Evolutionary conservation across 2,888 invertebrate species (phyloP), one percentile per base, ranked within the genome.

Genomic region (Eilema griseolum): DNA sequence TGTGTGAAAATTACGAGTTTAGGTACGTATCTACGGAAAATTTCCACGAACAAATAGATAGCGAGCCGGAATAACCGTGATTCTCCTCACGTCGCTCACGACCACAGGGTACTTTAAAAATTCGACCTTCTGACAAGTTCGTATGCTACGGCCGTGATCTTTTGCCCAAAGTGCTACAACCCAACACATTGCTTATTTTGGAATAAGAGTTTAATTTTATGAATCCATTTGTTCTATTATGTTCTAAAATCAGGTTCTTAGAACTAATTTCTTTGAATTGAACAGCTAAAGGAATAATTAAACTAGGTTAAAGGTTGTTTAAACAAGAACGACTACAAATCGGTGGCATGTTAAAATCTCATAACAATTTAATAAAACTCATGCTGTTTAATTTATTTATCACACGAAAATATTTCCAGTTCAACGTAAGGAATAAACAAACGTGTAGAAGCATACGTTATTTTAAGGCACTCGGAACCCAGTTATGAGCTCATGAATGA

Each of bases 1-100:
- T 86, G 88, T 89, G 90, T 90, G 88, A 91, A 91, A 92, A 90
- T 92, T 90, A 89, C 87, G 86, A 86, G 79, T 82, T 80, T 83
- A 81, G 84, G 75, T 79, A 83, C 73, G 77, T 79, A 78, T 78
- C 76, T 80, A 71, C 80, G 84, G 81, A 85, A 82, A 85, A 83
- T 83, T 81, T 81, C 66, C 69, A 64, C 77, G 81, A 81, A 85
- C 84, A 84, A 84, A 84, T 85, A 84, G 85, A 85, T 86, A 86
- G 81, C 82, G 80, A 76, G 80, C 79, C 73, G 81, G 83, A 81
- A 82, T 81, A 80, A 79, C 85, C 82, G 80, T 83, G 87, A 93
- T 92, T 91, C 90, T 66, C 83, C 88, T 90, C 92, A 92, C 92
- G 91, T 92, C 83, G 78, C 79, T 72, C 78, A 81, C 85, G 85